Percentiles rank a stretch among this genome's conserved stretches.
Conservation (phyloP, 2,797 vertebrate genomes). For the Cossypha niveicapilla region DNA sequence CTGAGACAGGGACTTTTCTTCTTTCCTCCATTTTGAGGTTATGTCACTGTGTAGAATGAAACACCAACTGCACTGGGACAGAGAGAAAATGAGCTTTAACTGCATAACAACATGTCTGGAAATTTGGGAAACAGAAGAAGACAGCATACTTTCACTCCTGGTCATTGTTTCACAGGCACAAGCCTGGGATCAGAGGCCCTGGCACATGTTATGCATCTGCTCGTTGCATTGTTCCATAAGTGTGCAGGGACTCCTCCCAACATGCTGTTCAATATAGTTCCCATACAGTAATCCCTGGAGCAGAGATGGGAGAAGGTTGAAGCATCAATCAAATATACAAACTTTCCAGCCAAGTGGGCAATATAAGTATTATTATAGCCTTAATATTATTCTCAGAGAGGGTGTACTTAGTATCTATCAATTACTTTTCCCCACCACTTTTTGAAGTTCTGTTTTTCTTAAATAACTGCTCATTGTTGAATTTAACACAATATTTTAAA, state of each 20-base stretch:
- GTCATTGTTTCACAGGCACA: neutral
- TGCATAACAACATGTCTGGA: neutral
- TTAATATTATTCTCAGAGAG: neutral
- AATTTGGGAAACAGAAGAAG: neutral
- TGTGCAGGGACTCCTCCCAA: accelerated
- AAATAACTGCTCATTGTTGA: neutral
- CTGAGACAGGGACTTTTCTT: neutral
- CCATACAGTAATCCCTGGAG: neutral
- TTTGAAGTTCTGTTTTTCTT: neutral
- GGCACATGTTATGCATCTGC: neutral
- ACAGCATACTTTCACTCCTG: neutral
- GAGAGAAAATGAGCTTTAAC: neutral
- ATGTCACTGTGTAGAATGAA: neutral
- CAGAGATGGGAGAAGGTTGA: neutral
- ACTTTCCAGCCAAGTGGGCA: neutral
- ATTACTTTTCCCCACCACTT: neutral
- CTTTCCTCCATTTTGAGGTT: neutral
- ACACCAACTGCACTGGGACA: neutral
- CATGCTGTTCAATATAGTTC: neutral
- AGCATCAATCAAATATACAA: neutral
- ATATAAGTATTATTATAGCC: neutral
- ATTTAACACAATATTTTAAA: neutral
- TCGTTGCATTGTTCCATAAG: neutral
- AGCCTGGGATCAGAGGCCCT: neutral
- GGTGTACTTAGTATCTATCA: neutral